Conservation (phyloP, 1,140 invertebrate species). For the Drosophila sucinea region DNA sequence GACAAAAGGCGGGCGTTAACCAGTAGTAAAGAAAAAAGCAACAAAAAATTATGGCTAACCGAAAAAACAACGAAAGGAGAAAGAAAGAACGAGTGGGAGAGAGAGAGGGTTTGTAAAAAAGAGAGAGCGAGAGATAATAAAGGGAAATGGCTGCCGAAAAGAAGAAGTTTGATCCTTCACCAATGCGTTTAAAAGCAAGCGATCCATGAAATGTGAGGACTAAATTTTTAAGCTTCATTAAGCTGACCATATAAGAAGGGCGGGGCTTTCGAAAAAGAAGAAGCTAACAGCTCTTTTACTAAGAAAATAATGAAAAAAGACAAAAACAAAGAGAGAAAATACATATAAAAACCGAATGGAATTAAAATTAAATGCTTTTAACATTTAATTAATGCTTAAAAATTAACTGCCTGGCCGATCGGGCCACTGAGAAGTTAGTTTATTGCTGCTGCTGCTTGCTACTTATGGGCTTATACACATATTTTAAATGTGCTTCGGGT, state of each 20-base stretch:
- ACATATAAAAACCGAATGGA: conserved; percentile 36
- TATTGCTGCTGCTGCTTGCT: conserved; percentile 21
- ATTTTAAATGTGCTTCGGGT: conserved; percentile 2
- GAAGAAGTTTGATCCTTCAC: conserved; percentile 35
- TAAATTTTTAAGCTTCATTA: conserved; percentile 15
- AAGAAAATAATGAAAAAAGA: conserved; percentile 25
- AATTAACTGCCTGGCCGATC: conserved; percentile 29
- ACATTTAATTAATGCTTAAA: conserved; percentile 54
- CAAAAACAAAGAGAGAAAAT: neutral
- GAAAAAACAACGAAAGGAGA: conserved; percentile 14
- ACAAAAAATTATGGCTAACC: conserved; percentile 38
- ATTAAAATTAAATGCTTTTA: conserved; percentile 41
- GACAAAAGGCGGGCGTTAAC: conserved; percentile 55
- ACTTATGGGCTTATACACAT: conserved; percentile 13
- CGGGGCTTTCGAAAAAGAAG: conserved; percentile 22
- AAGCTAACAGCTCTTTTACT: conserved; percentile 12
- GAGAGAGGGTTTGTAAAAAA: neutral
- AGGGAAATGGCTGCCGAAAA: conserved; percentile 67
- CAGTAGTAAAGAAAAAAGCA: conserved; percentile 51
- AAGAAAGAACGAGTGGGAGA: conserved; percentile 11
- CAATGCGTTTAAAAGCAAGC: conserved; percentile 22
- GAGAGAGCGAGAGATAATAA: neutral
- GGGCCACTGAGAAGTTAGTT: conserved; percentile 16
- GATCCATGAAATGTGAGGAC: neutral
- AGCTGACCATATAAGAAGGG: conserved; percentile 36